These are phyloP conservation scores for Silurus aristotelis DNA, from an alignment of 2,797 vertebrate genomes.

Conservation along the genomic window DNA sequence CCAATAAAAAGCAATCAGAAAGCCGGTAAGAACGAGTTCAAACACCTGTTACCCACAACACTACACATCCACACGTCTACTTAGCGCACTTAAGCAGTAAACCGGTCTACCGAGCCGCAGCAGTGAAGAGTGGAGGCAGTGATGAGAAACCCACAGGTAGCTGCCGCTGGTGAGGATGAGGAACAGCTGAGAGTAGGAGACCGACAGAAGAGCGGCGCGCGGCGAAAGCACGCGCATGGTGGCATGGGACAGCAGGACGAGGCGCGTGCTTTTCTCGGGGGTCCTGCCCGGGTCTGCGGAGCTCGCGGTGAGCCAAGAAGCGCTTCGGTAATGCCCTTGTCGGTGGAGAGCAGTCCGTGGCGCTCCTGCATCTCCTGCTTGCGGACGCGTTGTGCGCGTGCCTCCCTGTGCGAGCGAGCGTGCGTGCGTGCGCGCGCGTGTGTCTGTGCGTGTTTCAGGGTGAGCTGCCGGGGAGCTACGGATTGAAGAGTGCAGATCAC, in stretches of 20 bases:
- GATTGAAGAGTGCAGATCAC: slow-evolving; percentile 55
- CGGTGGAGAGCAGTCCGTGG: slow-evolving; percentile 63
- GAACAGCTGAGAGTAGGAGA: slow-evolving; percentile 96
- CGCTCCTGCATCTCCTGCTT: slow-evolving; percentile 56
- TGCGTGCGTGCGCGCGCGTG: background rate
- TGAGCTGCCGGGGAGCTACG: slow-evolving; percentile 13
- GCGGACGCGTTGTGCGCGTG: background rate
- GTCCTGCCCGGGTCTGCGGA: background rate
- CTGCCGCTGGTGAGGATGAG: slow-evolving; percentile 98
- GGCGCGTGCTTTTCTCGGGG: slow-evolving; percentile 3
- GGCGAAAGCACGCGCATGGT: slow-evolving; percentile 92
- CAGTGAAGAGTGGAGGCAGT: slow-evolving; percentile 28
- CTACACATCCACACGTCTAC: slow-evolving; percentile 21
- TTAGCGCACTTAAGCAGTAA: slow-evolving; percentile 20
- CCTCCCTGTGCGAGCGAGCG: background rate
- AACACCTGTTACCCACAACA: slow-evolving; percentile 27
- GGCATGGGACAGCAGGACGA: slow-evolving; percentile 66
- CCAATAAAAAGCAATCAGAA: background rate
- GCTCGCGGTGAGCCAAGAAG: slow-evolving; percentile 29
- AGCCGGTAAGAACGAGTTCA: slow-evolving; percentile 10
- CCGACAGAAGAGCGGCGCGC: slow-evolving; percentile 89
- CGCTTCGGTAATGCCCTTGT: slow-evolving; percentile 57
- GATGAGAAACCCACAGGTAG: slow-evolving; percentile 88
- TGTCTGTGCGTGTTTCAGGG: background rate
- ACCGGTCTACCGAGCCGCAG: slow-evolving; percentile 23